Base-by-base conservation (phyloP, 2,113 vertebrate species). In the Tachysurus vachellii region DNA sequence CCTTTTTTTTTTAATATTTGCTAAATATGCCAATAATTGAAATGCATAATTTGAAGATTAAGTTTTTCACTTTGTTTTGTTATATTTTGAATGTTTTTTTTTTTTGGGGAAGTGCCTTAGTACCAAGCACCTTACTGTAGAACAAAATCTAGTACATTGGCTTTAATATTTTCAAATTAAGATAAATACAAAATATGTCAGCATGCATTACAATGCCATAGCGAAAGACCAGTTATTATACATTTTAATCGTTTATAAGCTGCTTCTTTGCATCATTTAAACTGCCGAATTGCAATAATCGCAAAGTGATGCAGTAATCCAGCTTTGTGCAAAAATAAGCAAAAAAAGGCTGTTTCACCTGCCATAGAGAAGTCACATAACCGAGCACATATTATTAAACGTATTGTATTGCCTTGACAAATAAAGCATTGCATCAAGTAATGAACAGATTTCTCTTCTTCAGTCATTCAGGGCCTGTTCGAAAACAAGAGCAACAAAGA, bases 51-150 rank as follows among this genome's bases (percentile, higher is more conserved):
- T 59, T 80, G 28, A 59, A 36, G 54, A 56, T 13, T 31, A 17
- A 19, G 7, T 3, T 50, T 85, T 64, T 21, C 16, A 56, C 9
- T 23, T 68, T 54, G 64, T 77, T 85, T 77, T 36, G 21, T 59
- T 36, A 36, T 50, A 42, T 31, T 14, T 28, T n/a, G n/a, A 11
- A n/a, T 50, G 5, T 14, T 7, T 83, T 19, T 26, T 54, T 75
- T 59, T 84, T 71, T 76, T 21, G 4, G 10, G 17, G 36, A 75
- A 77, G 57, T 84, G 84, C 84, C 73, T 85, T 85, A 66, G 4
- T 61, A 81, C 56, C 56, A 44, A 80, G 17, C n/a, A 64, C 71
- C 42, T 64, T 85, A 31, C 26, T 76, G 36, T 77, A 16, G 19
- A 85, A 21, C 26, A 59, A 6, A 61, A 50, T 70, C 21, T 66